Evolutionary conservation across 2,888 invertebrate genomes (phyloP), one percentile per base, ranked within the genome.

Genomic region (Cacoxenus indagator): DNA sequence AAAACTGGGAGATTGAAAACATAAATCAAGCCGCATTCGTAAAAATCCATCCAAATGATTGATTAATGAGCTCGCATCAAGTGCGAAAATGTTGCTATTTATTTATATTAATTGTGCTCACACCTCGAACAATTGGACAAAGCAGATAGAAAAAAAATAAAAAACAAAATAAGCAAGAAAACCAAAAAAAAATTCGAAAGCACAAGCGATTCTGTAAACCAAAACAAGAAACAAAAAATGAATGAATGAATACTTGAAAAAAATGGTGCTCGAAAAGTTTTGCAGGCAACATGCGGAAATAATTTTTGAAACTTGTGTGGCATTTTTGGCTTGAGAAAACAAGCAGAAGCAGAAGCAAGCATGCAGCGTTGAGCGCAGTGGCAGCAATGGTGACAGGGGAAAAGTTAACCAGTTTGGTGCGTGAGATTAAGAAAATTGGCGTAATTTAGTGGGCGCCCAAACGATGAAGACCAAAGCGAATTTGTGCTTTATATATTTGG

Each of bases 11-110:
- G 24, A 11, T 46, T 51, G 22, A 59, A 48, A 24, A 22, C 54
- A 22, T 14, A 24, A 55, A 54, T 1, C 11, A 55, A 31, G 8
- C n/a, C 29, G 31, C 24, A 62, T 62, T 14, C 45, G 43, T 65
- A 43, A 69, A 70, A 75, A 82, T 81, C 73, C 74, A 81, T 80
- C 79, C 81, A 77, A 84, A 77, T 80, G 72, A 80, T 83, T 83
- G 75, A 84, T 80, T 80, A 81, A 80, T 80, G 84, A 80, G 80
- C 79, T 81, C 62, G 68, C 61, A 68, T 72, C 59, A 22, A 37
- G 48, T 29, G 68, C 70, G 62, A 62, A 66, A 70, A 74, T 73
- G n/a, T 70, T 74, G 73, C 76, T 73, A 45, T 66, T 57, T 57
- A 57, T 66, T 66, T 57, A 66, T 66, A 46, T 45, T 14, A 4